A percentile compares a stretch with the other conserved stretches of the same genome.
phyloP scores from a whole-genome alignment of 2,888 invertebrate genomes.

The Drosophila bunnanda region DNA sequence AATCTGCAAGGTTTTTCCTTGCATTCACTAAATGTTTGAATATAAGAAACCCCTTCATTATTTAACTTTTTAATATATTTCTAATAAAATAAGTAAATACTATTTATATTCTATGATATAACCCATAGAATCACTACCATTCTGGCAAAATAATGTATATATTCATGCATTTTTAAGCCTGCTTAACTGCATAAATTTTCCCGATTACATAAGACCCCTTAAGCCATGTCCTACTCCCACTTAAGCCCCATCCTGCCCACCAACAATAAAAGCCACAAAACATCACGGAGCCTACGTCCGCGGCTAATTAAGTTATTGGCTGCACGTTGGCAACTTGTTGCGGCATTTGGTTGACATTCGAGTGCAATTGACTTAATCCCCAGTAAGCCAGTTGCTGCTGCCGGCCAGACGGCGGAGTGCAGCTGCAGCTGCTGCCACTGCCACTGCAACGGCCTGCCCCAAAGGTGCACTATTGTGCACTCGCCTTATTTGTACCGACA shows the following conservation, averaged over 20 bases:
- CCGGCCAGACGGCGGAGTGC: slow-evolving; percentile 27
- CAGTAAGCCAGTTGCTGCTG: slow-evolving; percentile 54
- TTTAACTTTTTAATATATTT: background rate
- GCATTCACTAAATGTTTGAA: no score
- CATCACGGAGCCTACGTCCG: slow-evolving; percentile 46
- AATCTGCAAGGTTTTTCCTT: background rate
- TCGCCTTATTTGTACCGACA: slow-evolving; percentile 82
- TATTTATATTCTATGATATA: background rate
- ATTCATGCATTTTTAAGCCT: background rate
- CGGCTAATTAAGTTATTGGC: slow-evolving; percentile 77
- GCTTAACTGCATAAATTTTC: slow-evolving; percentile 12
- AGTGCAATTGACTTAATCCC: slow-evolving; percentile 80
- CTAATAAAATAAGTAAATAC: background rate
- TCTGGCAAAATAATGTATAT: background rate
- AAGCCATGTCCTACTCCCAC: slow-evolving; percentile 42
- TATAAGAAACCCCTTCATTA: no score
- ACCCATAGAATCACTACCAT: background rate
- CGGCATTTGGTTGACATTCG: slow-evolving; percentile 74
- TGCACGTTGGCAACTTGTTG: slow-evolving; percentile 70
- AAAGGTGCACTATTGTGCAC: slow-evolving; percentile 63
- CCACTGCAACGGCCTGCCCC: slow-evolving; percentile 45
- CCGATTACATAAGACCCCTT: slow-evolving; percentile 26
- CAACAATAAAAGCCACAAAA: slow-evolving; percentile 24
- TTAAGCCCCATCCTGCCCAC: slow-evolving; percentile 35
- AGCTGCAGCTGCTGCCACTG: slow-evolving; percentile 41